A percentile compares a stretch with the other conserved stretches of the same genome.
phyloP scores from a whole-genome alignment of 2,888 invertebrate genomes.

The Timema podura region DNA sequence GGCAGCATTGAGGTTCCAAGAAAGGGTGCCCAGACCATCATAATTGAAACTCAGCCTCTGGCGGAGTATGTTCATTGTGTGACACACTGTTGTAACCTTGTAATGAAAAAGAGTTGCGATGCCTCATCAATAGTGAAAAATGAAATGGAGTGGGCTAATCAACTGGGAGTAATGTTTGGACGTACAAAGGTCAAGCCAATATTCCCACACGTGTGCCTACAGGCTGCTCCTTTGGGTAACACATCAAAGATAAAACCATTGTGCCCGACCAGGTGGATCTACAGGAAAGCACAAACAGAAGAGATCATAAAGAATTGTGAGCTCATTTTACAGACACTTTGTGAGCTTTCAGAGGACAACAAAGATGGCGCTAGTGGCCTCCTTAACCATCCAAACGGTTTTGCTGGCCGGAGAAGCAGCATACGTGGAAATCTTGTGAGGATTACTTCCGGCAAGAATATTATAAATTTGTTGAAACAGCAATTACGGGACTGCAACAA shows the following conservation, averaged over 20 bases:
- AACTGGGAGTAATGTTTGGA: slow-evolving; percentile 18
- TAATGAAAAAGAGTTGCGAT: slow-evolving; percentile 9
- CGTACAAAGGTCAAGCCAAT: slow-evolving; percentile 15
- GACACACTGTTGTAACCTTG: slow-evolving; percentile 20
- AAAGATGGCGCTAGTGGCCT: slow-evolving; percentile 19
- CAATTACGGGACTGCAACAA: background rate
- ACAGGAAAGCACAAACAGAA: slow-evolving; percentile 16
- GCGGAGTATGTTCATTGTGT: slow-evolving; percentile 24
- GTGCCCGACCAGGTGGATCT: slow-evolving; percentile 20
- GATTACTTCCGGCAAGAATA: slow-evolving; percentile 4
- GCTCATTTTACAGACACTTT: slow-evolving; percentile 16
- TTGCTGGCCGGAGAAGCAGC: background rate
- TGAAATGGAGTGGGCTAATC: slow-evolving; percentile 12
- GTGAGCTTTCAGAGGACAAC: slow-evolving; percentile 12
- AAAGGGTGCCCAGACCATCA: slow-evolving; percentile 18
- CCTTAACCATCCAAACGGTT: background rate
- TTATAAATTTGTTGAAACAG: background rate
- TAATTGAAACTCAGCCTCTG: slow-evolving; percentile 11
- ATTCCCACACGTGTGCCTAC: slow-evolving; percentile 12
- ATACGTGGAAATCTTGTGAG: background rate
- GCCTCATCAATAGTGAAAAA: slow-evolving; percentile 6
- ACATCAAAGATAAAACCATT: slow-evolving; percentile 12
- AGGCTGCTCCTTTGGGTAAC: slow-evolving; percentile 3
- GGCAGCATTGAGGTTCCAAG: slow-evolving; percentile 18
- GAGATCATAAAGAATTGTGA: slow-evolving; percentile 13